A percentile compares a stretch with the other conserved stretches of the same genome.
Evolutionary conservation across 1,140 invertebrate genomes (phyloP).

Genomic region (Venustaconcha ellipsiformis): DNA sequence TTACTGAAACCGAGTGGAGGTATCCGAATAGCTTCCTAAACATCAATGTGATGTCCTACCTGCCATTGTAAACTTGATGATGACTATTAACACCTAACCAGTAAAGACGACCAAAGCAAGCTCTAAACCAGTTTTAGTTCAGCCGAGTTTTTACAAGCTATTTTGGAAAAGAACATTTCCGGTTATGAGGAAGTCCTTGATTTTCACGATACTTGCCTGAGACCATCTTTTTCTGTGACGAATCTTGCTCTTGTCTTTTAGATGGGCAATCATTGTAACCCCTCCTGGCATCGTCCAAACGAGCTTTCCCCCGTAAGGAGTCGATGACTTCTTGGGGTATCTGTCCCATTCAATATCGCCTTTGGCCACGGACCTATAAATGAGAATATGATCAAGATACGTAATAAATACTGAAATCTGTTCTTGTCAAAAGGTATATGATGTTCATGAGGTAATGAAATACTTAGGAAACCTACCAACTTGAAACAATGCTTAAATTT

Average conservation of each 20-base stretch:
- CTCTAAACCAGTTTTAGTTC: no score
- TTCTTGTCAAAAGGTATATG: conserved; percentile 4
- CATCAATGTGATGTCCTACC: not conserved
- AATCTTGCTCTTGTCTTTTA: conserved; percentile 97
- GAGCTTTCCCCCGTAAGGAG: conserved; percentile 93
- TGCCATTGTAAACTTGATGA: not conserved
- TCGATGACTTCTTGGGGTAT: not conserved
- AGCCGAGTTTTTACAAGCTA: no score
- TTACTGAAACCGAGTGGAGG: no score
- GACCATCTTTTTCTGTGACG: conserved; percentile 82
- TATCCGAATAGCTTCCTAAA: not conserved
- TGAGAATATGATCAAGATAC: no score
- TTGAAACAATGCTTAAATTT: not conserved
- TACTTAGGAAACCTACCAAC: not conserved
- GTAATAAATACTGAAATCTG: no score
- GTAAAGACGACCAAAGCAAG: not conserved
- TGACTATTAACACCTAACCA: not conserved
- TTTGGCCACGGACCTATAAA: not conserved
- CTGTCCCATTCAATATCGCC: conserved; percentile 3
- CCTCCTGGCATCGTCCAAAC: conserved; percentile 96
- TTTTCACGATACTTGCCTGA: conserved; percentile 54
- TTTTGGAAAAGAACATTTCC: not conserved
- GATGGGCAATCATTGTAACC: conserved; percentile 96
- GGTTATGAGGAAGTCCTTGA: not conserved
- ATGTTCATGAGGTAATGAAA: not conserved